Base-by-base conservation (phyloP, 2,797 vertebrate genomes). In the Sebastes iracundus region DNA sequence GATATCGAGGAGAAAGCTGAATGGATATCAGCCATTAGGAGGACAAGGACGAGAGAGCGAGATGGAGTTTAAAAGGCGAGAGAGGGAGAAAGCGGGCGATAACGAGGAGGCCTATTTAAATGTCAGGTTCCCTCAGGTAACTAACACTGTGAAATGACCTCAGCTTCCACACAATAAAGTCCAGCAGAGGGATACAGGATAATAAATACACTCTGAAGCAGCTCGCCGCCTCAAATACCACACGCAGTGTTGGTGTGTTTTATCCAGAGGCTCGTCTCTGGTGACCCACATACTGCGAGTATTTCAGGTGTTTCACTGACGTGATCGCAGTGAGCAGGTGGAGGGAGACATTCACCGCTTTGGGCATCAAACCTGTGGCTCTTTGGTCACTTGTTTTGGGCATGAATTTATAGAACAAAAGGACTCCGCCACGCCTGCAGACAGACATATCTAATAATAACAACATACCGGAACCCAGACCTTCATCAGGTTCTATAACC, bases 51-150 rank as follows among this genome's bases (percentile, higher is more conserved):
- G 18, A 72, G 73, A 75, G 74, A 75, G 74, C 35, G 58, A 42
- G 77, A 53, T 53, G 49, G 49, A 53, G 49, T 53, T 53, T 53
- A 53, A 22, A 53, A 53, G 76, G 80, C 33, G 27, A 32, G 67
- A 14, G 20, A 73, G 53, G 14, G 64, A 7, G 63, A 20, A 20
- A 27, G 78, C 18, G 25, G 59, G 70, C 27, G 78, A 84, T 86
- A 91, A 90, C 79, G 28, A 85, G 87, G 38, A 84, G 64, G 60
- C 78, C 58, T 23, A 72, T 91, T 91, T 88, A 89, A 92, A 92
- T 90, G 90, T 88, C 88, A 90, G 81, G 66, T 53, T 86, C 84
- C 89, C 84, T 87, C 89, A 84, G 89, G 90, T 92, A 86, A 80
- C 82, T 46, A 82, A 87, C 77, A 5, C 84, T 86, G 84, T 84